A percentile compares a stretch with the other conserved stretches of the same genome.
phyloP scores from a whole-genome alignment of 1,140 invertebrate species.

The Cotesia typhae region DNA sequence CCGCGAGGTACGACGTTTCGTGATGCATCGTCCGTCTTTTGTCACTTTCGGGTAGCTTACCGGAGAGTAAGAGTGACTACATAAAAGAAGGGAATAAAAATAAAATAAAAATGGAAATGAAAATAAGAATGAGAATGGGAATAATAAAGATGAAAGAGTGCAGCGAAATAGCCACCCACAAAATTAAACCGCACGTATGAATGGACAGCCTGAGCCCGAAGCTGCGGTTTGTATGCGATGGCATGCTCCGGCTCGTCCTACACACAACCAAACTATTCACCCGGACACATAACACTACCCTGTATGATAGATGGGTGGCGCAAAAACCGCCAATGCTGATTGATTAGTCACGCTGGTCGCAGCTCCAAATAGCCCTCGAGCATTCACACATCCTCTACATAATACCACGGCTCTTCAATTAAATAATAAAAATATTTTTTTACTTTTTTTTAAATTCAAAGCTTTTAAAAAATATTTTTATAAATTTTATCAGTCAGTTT shows the following conservation, averaged over 20 bases:
- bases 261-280: slow-evolving; percentile 31
- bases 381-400: neutral
- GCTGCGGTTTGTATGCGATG: slow-evolving; percentile 59
- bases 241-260: slow-evolving; percentile 51
- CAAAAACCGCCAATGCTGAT: slow-evolving; percentile 65
- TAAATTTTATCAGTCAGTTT: neutral
- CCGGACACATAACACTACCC: neutral
- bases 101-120: slow-evolving; percentile 4
- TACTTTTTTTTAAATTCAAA: no score
- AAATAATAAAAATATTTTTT: slow-evolving; percentile 1
- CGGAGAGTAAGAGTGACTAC: no score
- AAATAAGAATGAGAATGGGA: neutral
- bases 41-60: no score
- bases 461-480: neutral
- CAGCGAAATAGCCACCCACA: slow-evolving; percentile 42
- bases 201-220: slow-evolving; percentile 55
- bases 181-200: slow-evolving; percentile 50
- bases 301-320: slow-evolving; percentile 61
- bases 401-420: neutral
- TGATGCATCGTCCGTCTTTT: no score
- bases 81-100: neutral
- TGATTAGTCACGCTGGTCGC: slow-evolving; percentile 61
- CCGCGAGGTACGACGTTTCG: no score
- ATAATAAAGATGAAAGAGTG: slow-evolving; percentile 14
- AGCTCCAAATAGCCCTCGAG: slow-evolving; percentile 39